Base-by-base conservation (phyloP, 2,797 vertebrate species). In the Micromesistius poutassou region DNA sequence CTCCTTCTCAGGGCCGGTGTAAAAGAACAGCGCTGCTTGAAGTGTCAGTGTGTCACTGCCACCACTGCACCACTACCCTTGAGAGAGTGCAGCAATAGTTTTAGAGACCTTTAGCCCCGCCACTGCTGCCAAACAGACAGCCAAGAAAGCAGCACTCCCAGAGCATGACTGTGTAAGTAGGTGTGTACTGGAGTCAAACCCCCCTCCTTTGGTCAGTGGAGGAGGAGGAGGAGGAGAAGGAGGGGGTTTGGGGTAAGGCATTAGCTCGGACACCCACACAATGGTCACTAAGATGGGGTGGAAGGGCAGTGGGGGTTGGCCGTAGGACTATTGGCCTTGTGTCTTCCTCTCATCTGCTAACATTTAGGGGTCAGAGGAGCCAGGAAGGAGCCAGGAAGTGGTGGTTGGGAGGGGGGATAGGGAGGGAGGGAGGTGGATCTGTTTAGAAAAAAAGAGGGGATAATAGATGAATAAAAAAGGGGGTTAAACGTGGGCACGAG, bases 321-420 rank as follows among this genome's bases (percentile, higher is more conserved):
- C 91, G 91, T 92, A 93, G 93, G 93, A 93, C 92, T 92, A 91
- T 93, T 92, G 91, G 88, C 80, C 91, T 92, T 92, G 91, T 93
- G 91, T 91, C 62, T 68, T 68, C 89, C 79, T 91, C 90, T 94
- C 94, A 95, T 95, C 93, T 95, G 94, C 93, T 93, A 95, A 92
- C 93, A 94, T 93, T 95, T 94, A 94, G 89, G 90, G 92, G 91
- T 94, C 93, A 94, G 89, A 93, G 85, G 86, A 90, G 89, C 70
- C 90, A 90, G 89, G 89, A 90, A 91, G 87, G 88, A 91, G 89
- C 85, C 92, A 94, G 93, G 93, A 94, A 93, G 91, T 92, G 92
- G 91, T 92, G 70, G 38, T 7, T 14, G 90, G 93, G 91, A 90
- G 91, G 91, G 91, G 86, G 89, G 89, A 91, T 86, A 85, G 84